Base-by-base conservation (phyloP, 1,140 invertebrate genomes). In the Caenorhabditis brenneri region DNA sequence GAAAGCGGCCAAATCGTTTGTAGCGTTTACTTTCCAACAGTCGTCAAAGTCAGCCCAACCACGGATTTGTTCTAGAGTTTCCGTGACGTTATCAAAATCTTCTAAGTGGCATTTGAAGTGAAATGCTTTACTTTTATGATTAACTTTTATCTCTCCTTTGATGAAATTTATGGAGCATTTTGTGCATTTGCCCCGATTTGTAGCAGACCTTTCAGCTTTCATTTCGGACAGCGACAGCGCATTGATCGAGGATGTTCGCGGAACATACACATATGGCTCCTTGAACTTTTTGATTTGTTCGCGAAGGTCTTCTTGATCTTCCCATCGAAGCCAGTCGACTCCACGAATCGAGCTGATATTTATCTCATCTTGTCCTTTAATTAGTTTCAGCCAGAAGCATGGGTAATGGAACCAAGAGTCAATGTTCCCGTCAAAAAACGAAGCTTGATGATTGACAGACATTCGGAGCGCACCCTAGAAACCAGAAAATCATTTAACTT, bases 271-370 rank as follows among this genome's bases (percentile, higher is more conserved):
- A 3, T 10, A 4, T 36, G 65, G 36, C n/a, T 31, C 22, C 42
- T 6, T 24, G 36, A 42, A 74, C 9, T 74, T 39, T 24, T 74
- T 33, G 46, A 74, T 24, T 22, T n/a, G 36, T 0, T 24, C 12
- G 15, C 65, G 65, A 24, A 74, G 65, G 7, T 24, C 10, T 24
- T 74, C 65, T 24, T 74, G 65, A 42, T 74, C 65, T 74, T 74
- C 65, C 65, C 65, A 74, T 12, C 65, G 65, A 7, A 74, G 19
- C 65, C 65, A 74, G n/a, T 74, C 65, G n/a, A 74, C 65, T 24
- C 65, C 65, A 42, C 36, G 12, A n/a, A 74, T 74, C 6, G 65
- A 74, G n/a, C 65, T 74, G 5, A 74, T 74, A 24, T 74, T 74
- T 4, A 74, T 74, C 1, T 39, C 19, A 24, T 74, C n/a, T 22